A percentile compares a stretch with the other conserved stretches of the same genome.
phyloP scores from a whole-genome alignment of 1,140 invertebrate species.

The Ericerus pela region DNA sequence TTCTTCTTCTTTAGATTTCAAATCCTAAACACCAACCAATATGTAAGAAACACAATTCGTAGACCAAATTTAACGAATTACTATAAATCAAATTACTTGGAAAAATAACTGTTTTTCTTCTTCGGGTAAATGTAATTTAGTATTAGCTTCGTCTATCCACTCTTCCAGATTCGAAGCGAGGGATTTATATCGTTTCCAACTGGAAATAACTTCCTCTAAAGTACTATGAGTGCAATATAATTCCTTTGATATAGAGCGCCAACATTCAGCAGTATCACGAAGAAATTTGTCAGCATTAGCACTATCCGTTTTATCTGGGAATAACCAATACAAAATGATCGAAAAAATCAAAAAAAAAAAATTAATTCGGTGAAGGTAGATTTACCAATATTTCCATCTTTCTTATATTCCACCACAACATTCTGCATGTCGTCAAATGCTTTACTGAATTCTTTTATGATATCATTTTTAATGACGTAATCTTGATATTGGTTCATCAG shows the following conservation, averaged over 20 bases:
- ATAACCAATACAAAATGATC: constrained; percentile 13
- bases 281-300: constrained; percentile 68
- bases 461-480: constrained; percentile 78
- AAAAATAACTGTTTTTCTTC: constrained; percentile 72
- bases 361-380: neutral
- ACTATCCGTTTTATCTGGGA: constrained; percentile 52
- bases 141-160: constrained; percentile 67
- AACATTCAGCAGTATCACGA: constrained; percentile 67
- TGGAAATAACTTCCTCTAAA: constrained; percentile 70
- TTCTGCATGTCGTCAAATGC: constrained; percentile 81
- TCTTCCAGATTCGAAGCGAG: constrained; percentile 54
- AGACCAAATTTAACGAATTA: neutral
- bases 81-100: constrained; percentile 29
- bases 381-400: constrained; percentile 59
- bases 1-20: constrained; percentile 77
- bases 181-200: constrained; percentile 71
- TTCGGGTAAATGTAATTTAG: constrained; percentile 57
- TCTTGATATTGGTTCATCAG: constrained; percentile 77
- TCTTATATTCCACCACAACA: constrained; percentile 78
- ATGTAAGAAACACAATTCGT: constrained; percentile 1
- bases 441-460: constrained; percentile 88
- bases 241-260: constrained; percentile 79
- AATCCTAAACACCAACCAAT: constrained; percentile 52
- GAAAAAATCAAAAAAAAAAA: constrained; percentile 1
- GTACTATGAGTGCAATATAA: constrained; percentile 76